Base-by-base conservation (phyloP, 2,888 invertebrate genomes). In the Nasonovia ribisnigri region DNA sequence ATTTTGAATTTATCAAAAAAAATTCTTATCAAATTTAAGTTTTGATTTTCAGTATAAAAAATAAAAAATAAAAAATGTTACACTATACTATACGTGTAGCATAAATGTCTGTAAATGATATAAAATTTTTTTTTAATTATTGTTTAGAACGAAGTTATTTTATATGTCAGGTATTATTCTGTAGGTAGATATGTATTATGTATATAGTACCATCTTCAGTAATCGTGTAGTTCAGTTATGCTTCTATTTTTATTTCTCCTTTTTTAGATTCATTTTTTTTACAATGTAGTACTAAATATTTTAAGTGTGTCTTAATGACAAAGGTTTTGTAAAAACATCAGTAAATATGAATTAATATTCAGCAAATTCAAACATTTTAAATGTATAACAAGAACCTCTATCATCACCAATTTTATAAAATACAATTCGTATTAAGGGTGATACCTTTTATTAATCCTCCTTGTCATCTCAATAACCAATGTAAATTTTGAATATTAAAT, bases 401-500 rank as follows among this genome's bases (percentile, higher is more conserved):
- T 77, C 36, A 77, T 77, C 36, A 36, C 67, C 16, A 77, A 77
- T 77, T 77, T 77, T 8, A 36, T 6, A 36, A 77, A 77, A 36
- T 36, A 77, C 8, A 67, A 67, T 8, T 77, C 36, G 42, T 77
- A 20, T 77, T 77, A 77, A 36, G 77, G 77, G 36, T 8, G 77
- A 36, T 36, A 36, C 20, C 20, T 77, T 91, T n/a, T 57, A 86
- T 51, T 54, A 51, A 54, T 57, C 43, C 46, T 67, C 42, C 67
- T 92, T 42, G 92, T n/a, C 67, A 51, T 92, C 77, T 92, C 92
- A 88, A 92, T 88, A 88, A 77, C 92, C 77, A 6, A 60, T 51
- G 88, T 51, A 88, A 88, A 88, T 48, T 92, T 92, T 43, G 88
- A 92, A 92, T 92, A 88, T 88, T 88, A 88, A 92, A 92, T 42